Evolutionary conservation across 2,888 invertebrate genomes (phyloP), one percentile per base, ranked within the genome.

Genomic region (Helicoverpa assulta): DNA sequence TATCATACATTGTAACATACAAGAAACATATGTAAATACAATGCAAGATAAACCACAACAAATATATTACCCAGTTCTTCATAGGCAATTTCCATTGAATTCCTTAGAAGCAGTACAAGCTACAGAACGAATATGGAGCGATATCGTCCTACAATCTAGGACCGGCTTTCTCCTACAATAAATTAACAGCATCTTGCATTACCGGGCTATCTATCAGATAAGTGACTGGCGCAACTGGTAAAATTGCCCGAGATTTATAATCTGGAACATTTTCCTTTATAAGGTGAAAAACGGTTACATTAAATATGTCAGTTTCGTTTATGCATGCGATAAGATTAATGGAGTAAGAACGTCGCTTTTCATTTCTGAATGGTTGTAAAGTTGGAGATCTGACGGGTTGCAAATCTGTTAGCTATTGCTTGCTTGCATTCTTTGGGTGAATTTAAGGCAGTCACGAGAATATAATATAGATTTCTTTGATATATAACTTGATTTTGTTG

Each of bases 81-180:
- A 54, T 51, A 65, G 50, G 62, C 33, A 63, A 63, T 63, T 78
- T 81, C 80, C 65, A 77, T 59, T 57, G 63, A 70, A 70, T 81
- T 78, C 78, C 69, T 64, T 72, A 70, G 74, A 57, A 83, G 73
- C 81, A 70, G 74, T 58, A 37, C 61, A 47, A 61, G 26, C 78
- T 73, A 69, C 79, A 66, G 62, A 53, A 29, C 80, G 58, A 80
- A 88, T 89, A 89, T 89, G 90, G 91, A 85, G 90, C 87, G 90
- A 90, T 84, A 89, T 80, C 73, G 76, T 79, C 57, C 73, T 79
- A 82, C 71, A 78, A 80, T 68, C 21, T 73, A 63, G 76, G 74
- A 77, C 80, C 69, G 80, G 77, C 67, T 91, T 90, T 91, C 90
- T 86, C 87, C 67, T 76, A 70, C 69, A 74, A 82, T 84, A 84